A percentile compares a stretch with the other conserved stretches of the same genome.
Evolutionary conservation across 2,113 vertebrate genomes (phyloP).

Genomic region (Nansenia antarctica): DNA sequence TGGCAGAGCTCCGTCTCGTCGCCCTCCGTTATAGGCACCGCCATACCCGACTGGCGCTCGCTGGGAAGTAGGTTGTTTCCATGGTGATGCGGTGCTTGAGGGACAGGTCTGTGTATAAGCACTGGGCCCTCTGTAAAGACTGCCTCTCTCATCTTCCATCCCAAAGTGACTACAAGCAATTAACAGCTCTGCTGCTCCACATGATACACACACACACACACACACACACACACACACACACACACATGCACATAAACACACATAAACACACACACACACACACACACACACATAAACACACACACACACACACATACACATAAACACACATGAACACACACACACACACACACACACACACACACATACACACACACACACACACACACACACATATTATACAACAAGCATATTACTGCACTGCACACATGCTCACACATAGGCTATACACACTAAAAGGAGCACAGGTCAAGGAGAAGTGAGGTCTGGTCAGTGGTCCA

Average conservation of each 20-base stretch:
- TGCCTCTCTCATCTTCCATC: conserved; percentile 35
- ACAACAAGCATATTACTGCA: no score
- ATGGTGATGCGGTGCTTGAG: conserved; percentile 74
- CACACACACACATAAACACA: background rate
- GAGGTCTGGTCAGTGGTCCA: no score
- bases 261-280: background rate
- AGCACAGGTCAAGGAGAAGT: no score
- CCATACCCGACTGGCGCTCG: conserved; percentile 53
- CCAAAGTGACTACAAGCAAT: conserved; percentile 26
- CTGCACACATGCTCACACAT: no score
- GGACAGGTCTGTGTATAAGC: conserved; percentile 67
- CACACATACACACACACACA: conserved; percentile 17
- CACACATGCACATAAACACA: background rate
- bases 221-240: background rate
- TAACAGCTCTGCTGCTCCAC: conserved; percentile 14
- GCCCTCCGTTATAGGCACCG: conserved; percentile 57
- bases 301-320: background rate
- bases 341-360: background rate
- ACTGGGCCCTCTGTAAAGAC: conserved; percentile 51
- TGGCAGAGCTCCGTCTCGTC: conserved; percentile 57
- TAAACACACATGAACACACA: background rate
- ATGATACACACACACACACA: conserved; percentile 10
- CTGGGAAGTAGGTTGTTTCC: conserved; percentile 81
- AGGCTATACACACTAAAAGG: no score
- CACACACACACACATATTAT: conserved; percentile 18